Evolutionary conservation across 1,140 invertebrate genomes (phyloP).

Genomic region (Pachypsylla venusta): DNA sequence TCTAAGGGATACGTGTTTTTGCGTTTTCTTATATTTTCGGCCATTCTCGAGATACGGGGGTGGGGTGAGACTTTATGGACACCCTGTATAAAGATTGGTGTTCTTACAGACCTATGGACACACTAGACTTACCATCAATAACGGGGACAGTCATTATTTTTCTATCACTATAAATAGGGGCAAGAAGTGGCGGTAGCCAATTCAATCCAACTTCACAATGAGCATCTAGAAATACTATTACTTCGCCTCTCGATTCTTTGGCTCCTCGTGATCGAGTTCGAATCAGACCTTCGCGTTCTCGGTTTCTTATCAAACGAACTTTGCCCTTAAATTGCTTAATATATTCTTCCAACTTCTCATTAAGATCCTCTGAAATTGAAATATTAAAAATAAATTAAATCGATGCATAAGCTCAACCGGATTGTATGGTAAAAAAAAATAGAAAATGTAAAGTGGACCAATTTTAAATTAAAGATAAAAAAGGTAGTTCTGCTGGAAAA

Average conservation of each 20-base stretch:
- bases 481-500: not conserved
- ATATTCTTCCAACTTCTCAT: conserved; percentile 76
- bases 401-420: not conserved
- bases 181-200: conserved; percentile 89
- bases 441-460: not conserved
- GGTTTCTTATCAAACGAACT: conserved; percentile 74
- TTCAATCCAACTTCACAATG: conserved; percentile 86
- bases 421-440: not conserved
- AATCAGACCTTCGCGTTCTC: conserved; percentile 77
- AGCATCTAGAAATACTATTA: conserved; percentile 95
- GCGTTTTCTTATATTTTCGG: too few species aligned
- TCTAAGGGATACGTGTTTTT: too few species aligned
- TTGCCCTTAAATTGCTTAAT: conserved; percentile 73
- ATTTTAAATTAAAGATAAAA: not conserved
- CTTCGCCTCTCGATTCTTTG: conserved; percentile 82
- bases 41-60: too few species aligned
- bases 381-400: conserved; percentile 11
- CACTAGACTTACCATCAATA: conserved; percentile 65
- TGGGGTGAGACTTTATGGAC: too few species aligned
- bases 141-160: conserved; percentile 93
- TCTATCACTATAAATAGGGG: conserved; percentile 77
- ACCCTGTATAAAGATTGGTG: too few species aligned
- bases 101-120: too few species aligned
- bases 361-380: conserved; percentile 60
- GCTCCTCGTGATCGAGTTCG: conserved; percentile 83